Percentiles rank a stretch among this genome's conserved stretches.
Conservation (phyloP, 2,888 invertebrate genomes). For the Omphaloscelis lunosa region DNA sequence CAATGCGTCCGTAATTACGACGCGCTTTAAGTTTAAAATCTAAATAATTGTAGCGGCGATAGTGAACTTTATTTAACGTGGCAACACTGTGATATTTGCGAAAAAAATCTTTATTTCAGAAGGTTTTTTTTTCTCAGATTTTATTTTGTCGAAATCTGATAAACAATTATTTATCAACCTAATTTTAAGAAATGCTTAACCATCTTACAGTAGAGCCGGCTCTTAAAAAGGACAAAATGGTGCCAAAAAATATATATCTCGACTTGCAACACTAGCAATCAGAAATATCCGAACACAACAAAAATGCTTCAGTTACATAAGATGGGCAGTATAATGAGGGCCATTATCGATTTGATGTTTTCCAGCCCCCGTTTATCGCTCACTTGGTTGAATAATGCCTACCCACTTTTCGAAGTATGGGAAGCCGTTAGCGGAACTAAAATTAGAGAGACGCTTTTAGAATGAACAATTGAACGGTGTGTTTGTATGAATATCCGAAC, state of each 20-base stretch:
- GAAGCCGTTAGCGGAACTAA: conserved; percentile 56
- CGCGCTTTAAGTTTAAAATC: conserved; percentile 43
- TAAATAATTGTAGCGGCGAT: conserved; percentile 51
- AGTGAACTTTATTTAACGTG: conserved; percentile 32
- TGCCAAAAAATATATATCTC: conserved; percentile 23
- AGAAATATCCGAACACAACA: conserved; percentile 38
- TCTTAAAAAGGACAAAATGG: not conserved
- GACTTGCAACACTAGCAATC: conserved; percentile 2
- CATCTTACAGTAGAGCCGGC: not conserved
- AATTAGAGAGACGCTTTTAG: conserved; percentile 60
- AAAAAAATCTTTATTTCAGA: not conserved
- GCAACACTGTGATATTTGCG: conserved; percentile 9
- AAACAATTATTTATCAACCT: not conserved
- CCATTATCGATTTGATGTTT: conserved; percentile 70
- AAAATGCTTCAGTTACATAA: conserved; percentile 60
- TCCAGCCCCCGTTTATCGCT: conserved; percentile 66
- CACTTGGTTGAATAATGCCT: conserved; percentile 68
- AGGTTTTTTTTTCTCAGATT: not conserved
- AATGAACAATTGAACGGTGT: conserved; percentile 50
- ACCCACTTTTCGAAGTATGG: conserved; percentile 46
- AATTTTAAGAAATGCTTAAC: not conserved
- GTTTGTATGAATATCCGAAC: conserved; percentile 48
- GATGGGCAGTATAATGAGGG: conserved; percentile 61
- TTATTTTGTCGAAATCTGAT: not conserved
- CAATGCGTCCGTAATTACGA: conserved; percentile 39